Conservation (phyloP, 2,888 invertebrate genomes). For the Lucinisca nassula region DNA sequence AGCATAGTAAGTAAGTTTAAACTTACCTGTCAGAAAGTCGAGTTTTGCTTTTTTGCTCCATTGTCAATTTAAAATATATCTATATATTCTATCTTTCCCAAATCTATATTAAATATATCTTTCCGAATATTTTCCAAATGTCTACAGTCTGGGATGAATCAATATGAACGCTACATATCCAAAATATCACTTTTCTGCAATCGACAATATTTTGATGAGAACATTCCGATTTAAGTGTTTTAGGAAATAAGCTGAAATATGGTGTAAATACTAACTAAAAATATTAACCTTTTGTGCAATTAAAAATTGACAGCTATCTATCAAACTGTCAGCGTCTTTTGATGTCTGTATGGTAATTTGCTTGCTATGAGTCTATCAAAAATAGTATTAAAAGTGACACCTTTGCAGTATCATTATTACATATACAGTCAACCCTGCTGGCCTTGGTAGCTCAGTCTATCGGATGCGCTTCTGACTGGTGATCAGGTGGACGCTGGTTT, state of each 20-base stretch:
- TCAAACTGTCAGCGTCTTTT: neutral
- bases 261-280: neutral
- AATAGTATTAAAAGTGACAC: too few relatives aligned
- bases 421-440: too few relatives aligned
- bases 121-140: too few relatives aligned
- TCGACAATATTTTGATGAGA: neutral
- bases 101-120: too few relatives aligned
- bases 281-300: neutral
- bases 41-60: neutral
- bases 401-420: too few relatives aligned
- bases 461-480: too few relatives aligned
- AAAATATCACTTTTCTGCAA: neutral
- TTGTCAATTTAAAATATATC: too few relatives aligned
- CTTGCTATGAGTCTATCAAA: too few relatives aligned
- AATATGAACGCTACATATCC: neutral
- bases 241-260: neutral
- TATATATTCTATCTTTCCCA: too few relatives aligned
- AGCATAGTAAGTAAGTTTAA: neutral
- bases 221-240: slow-evolving; percentile 1
- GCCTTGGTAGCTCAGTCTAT: too few relatives aligned
- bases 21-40: neutral
- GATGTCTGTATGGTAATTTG: neutral
- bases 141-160: neutral
- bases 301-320: neutral
- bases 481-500: too few relatives aligned